Percentiles rank a stretch among this genome's conserved stretches.
Evolutionary conservation across 2,113 vertebrate species (phyloP).

Genomic region (Apteryx owenii): DNA sequence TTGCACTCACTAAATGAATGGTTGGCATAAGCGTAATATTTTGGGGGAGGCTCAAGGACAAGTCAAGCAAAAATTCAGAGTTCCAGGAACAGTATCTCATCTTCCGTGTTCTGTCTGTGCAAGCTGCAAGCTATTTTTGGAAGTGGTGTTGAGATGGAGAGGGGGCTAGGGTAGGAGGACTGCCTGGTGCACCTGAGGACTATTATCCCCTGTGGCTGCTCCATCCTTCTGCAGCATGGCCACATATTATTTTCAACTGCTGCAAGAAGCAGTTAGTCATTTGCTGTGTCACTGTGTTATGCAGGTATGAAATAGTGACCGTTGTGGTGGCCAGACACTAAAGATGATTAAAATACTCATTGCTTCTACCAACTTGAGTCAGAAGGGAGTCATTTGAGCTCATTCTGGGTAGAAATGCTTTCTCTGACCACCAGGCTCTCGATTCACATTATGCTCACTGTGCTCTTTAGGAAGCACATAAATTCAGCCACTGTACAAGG

Average conservation of each 20-base stretch:
- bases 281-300: conserved; percentile 54
- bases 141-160: conserved; percentile 34
- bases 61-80: conserved; percentile 18
- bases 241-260: conserved; percentile 36
- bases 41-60: conserved; percentile 49
- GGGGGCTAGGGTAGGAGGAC: conserved; percentile 31
- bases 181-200: conserved; percentile 35
- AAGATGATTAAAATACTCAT: neutral
- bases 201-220: conserved; percentile 52
- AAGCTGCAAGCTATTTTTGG: conserved; percentile 58
- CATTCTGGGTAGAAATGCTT: neutral
- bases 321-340: neutral
- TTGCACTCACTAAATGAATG: neutral
- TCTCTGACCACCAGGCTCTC: neutral
- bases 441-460: neutral
- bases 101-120: conserved; percentile 16
- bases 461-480: conserved; percentile 20
- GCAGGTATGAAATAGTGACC: neutral
- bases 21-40: conserved; percentile 19
- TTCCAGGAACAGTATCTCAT: conserved; percentile 43
- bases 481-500: conserved; percentile 26
- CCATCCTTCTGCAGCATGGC: conserved; percentile 43
- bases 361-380: neutral
- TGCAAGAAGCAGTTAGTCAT: conserved; percentile 6
- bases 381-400: neutral